phyloP scores from a whole-genome alignment of 2,113 vertebrate species.

The Mohoua ochrocephala region DNA sequence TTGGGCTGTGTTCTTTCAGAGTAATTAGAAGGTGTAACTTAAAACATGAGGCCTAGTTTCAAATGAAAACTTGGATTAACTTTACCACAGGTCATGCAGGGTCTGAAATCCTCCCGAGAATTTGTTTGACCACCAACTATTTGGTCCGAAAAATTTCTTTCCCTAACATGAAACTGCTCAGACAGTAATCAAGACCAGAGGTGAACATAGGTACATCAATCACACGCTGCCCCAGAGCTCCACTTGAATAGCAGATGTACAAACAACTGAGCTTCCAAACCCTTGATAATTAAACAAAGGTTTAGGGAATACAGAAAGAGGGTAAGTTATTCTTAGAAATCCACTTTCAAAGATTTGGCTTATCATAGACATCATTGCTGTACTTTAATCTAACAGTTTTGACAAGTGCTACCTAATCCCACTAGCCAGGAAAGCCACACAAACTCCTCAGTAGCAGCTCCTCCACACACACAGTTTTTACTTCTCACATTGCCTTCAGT shows the following conservation, averaged over 20 bases:
- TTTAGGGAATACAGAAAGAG: not conserved
- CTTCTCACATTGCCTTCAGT: not conserved
- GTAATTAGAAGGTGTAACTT: not conserved
- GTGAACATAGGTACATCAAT: accelerated
- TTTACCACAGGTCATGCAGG: not conserved
- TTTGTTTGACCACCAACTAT: not conserved
- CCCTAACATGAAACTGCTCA: not conserved
- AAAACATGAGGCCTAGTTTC: not conserved
- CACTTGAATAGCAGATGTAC: not conserved
- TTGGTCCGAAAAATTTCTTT: not conserved
- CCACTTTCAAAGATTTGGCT: not conserved
- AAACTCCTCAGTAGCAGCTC: not conserved
- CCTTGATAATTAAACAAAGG: not conserved
- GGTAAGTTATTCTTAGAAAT: not conserved
- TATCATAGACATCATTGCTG: not conserved
- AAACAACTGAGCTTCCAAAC: not conserved
- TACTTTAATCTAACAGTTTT: not conserved
- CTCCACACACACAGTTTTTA: not conserved
- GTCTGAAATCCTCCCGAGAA: not conserved
- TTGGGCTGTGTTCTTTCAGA: not conserved
- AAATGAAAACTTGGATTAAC: not conserved
- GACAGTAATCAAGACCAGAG: not conserved
- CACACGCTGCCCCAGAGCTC: not conserved
- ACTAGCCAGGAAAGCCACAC: not conserved
- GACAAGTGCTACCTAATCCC: not conserved